phyloP scores from a whole-genome alignment of 2,888 invertebrate genomes.

The Microplitis deprimator region DNA sequence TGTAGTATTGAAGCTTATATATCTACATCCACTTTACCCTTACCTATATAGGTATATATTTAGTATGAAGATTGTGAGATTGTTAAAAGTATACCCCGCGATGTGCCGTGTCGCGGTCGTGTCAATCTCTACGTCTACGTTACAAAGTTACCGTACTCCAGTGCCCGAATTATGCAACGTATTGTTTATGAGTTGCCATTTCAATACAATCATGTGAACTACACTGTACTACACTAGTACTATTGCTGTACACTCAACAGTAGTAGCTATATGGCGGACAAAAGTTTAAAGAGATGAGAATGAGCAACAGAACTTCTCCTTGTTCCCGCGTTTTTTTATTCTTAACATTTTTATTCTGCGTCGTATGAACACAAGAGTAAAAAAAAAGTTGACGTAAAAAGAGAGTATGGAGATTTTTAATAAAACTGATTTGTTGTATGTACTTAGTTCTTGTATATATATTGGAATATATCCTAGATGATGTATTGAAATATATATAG shows the following conservation, averaged over 20 bases:
- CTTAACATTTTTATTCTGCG: not conserved
- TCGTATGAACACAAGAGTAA: not conserved
- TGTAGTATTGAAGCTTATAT: no score
- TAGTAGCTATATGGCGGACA: not conserved
- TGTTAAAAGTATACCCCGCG: conserved; percentile 9
- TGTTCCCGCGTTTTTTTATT: conserved; percentile 47
- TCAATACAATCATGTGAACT: conserved; percentile 67
- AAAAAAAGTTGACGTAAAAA: conserved; percentile 41
- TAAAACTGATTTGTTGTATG: no score
- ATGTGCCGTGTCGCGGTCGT: conserved; percentile 50
- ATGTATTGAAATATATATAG: no score
- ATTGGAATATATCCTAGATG: no score
- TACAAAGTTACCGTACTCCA: conserved; percentile 42
- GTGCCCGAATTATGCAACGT: conserved; percentile 61
- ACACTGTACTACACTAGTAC: conserved; percentile 34
- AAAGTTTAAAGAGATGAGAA: not conserved
- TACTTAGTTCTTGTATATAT: no score
- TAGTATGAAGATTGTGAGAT: not conserved
- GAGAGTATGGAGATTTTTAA: conserved; percentile 28
- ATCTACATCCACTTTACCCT: no score
- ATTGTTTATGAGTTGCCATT: conserved; percentile 67
- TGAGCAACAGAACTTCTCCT: not conserved
- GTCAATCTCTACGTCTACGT: conserved; percentile 53
- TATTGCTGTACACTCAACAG: not conserved
- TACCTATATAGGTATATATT: no score